Evolutionary conservation across 2,113 vertebrate genomes (phyloP).

Genomic region (Macquaria australasica): DNA sequence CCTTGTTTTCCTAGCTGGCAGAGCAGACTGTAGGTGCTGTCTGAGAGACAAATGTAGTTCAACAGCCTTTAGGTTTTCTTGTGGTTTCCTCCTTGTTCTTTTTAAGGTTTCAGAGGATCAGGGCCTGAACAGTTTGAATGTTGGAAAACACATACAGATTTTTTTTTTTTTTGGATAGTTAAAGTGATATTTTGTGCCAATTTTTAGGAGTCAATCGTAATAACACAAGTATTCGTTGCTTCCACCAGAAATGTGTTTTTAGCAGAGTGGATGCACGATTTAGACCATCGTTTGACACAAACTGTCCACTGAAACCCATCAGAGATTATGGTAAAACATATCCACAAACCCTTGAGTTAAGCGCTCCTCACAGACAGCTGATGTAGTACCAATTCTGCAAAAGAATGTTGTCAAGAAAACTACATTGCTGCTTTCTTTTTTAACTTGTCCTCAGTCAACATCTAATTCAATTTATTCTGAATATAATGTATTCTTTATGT

Average conservation of each 20-base stretch:
- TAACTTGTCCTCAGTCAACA: not conserved
- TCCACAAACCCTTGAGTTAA: not conserved
- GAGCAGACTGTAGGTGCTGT: constrained; percentile 74
- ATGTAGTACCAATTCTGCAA: not conserved
- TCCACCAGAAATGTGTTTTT: not conserved
- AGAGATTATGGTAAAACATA: not conserved
- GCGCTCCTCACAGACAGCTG: not conserved
- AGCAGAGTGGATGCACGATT: not conserved
- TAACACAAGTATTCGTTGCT: not conserved
- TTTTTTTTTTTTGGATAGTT: not conserved
- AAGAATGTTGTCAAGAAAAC: not conserved
- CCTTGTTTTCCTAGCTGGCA: constrained; percentile 78
- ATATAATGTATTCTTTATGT: not conserved
- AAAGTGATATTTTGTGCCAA: not conserved
- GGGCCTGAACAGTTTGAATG: constrained; percentile 7
- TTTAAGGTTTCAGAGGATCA: constrained; percentile 33
- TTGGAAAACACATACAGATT: constrained; percentile 14
- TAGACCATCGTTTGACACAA: not conserved
- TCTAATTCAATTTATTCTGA: not conserved
- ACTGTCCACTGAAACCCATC: not conserved
- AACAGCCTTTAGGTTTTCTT: constrained; percentile 67
- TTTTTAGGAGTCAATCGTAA: not conserved
- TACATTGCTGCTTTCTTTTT: not conserved
- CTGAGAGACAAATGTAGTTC: constrained; percentile 79
- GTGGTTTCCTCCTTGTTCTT: constrained; percentile 27